These are phyloP conservation scores for Murina feae DNA, from an alignment of 2,113 vertebrate genomes.

Conservation along the genomic window DNA sequence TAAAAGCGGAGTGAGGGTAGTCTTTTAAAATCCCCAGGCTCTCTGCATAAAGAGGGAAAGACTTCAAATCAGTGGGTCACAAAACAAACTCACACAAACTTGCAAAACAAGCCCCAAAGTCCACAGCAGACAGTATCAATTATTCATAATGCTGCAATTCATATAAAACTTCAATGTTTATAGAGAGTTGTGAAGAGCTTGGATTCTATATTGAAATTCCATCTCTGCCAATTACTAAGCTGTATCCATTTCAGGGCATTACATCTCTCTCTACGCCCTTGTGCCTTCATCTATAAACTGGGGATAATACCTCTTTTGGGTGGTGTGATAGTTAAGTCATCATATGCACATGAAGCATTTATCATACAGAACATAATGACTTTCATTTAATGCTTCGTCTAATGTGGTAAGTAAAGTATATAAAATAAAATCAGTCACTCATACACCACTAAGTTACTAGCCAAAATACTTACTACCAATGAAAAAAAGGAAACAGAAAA, in stretches of 20 bases:
- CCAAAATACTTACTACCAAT: constrained; percentile 29
- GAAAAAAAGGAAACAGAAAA: constrained; percentile 34
- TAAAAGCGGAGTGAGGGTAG: constrained; percentile 88
- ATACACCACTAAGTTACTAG: not conserved
- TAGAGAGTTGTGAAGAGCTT: not conserved
- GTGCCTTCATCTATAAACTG: not conserved
- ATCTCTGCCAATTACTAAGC: not conserved
- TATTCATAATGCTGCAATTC: not conserved
- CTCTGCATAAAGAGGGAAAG: constrained; percentile 80
- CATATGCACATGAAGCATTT: not conserved
- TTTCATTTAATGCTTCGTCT: not conserved
- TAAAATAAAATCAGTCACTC: not conserved
- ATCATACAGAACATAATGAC: not conserved
- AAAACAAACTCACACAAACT: not conserved
- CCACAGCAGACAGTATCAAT: not conserved
- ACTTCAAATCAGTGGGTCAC: constrained; percentile 5
- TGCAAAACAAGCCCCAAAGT: not conserved
- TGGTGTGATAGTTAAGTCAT: not conserved
- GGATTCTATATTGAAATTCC: constrained; percentile 5
- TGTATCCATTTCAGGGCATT: not conserved
- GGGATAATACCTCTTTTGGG: not conserved
- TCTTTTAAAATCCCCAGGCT: constrained; percentile 90
- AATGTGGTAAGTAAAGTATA: not conserved
- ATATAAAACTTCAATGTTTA: not conserved
- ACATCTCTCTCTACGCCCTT: not conserved